Evolutionary conservation across 2,797 vertebrate species (phyloP).

Genomic region (Sebastes minor): DNA sequence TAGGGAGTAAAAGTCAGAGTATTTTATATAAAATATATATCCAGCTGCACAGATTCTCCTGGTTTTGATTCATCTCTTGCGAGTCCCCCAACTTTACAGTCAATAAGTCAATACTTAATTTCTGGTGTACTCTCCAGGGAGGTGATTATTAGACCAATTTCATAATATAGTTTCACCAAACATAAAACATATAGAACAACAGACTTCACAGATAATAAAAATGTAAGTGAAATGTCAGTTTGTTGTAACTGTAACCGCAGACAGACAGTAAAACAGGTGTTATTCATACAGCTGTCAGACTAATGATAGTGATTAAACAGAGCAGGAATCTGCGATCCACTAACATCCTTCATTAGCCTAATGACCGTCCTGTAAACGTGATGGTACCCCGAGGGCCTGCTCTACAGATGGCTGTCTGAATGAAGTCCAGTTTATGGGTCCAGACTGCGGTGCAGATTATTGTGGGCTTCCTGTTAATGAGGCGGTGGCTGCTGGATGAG

Average conservation of each 20-base stretch:
- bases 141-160: not conserved
- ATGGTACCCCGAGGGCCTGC: slow-evolving; percentile 8
- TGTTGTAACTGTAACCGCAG: not conserved
- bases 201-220: not conserved
- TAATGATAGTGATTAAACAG: slow-evolving; percentile 38
- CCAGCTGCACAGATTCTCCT: not conserved
- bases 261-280: not conserved
- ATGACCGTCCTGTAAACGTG: slow-evolving; percentile 29
- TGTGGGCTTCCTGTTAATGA: slow-evolving; percentile 19
- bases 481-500: not conserved
- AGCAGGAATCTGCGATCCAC: slow-evolving; percentile 4
- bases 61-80: not conserved
- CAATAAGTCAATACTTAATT: not conserved
- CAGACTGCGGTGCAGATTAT: slow-evolving; percentile 3
- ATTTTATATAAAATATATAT: not conserved
- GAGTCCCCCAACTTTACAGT: not conserved
- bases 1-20: not conserved
- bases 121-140: not conserved
- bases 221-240: not conserved
- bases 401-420: slow-evolving; percentile 23
- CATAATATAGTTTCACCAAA: not conserved
- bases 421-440: slow-evolving; percentile 25
- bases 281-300: not conserved
- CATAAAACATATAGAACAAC: not conserved
- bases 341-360: slow-evolving; percentile 39